Conservation (phyloP, 2,113 vertebrate genomes). For the Calyptomena viridis region DNA sequence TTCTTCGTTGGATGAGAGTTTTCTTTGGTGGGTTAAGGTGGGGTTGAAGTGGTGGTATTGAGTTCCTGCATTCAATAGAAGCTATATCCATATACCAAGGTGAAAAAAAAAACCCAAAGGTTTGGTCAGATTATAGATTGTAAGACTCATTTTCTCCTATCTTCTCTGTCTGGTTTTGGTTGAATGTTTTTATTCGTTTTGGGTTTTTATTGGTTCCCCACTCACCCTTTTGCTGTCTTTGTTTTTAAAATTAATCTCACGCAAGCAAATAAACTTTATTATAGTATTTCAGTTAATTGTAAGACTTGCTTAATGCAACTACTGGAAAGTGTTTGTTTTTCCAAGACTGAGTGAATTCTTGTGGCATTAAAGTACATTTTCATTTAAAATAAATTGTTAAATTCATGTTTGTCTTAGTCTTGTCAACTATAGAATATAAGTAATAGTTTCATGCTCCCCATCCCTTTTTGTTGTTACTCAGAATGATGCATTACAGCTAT, state of each 20-base stretch:
- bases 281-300: background rate
- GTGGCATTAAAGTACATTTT: background rate
- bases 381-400: background rate
- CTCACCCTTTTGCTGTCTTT: background rate
- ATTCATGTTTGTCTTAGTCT: background rate
- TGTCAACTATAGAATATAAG: background rate
- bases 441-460: background rate
- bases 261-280: background rate
- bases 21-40: background rate
- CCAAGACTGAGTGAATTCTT: background rate
- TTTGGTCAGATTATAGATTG: background rate
- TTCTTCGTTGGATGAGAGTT: background rate
- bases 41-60: background rate
- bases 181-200: background rate
- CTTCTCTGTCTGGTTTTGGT: background rate
- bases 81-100: background rate
- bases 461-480: constrained; percentile 56
- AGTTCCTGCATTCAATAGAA: background rate
- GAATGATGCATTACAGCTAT: constrained; percentile 92
- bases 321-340: background rate
- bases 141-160: background rate
- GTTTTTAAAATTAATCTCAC: background rate
- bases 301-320: background rate
- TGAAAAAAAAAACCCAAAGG: background rate
- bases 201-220: background rate